These are phyloP conservation scores for Trypoxylus dichotomus DNA, from an alignment of 1,140 invertebrate genomes.

Conservation along the genomic window DNA sequence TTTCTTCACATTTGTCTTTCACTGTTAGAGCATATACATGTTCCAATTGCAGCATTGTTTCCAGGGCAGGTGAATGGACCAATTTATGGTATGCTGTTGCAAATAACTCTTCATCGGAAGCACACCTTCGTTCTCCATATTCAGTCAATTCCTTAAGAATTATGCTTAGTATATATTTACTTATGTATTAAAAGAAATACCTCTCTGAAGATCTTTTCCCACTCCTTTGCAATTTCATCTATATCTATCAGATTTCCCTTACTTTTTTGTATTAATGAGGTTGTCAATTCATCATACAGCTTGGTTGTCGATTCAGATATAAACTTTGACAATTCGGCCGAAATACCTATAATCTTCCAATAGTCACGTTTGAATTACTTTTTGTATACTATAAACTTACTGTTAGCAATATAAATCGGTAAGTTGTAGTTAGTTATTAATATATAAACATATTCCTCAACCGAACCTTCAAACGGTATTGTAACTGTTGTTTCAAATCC, in stretches of 20 bases:
- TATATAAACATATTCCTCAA: constrained; percentile 52
- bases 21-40: constrained; percentile 75
- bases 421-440: constrained; percentile 54
- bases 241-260: constrained; percentile 61
- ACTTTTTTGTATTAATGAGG: constrained; percentile 56
- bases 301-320: constrained; percentile 57
- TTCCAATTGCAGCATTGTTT: constrained; percentile 79
- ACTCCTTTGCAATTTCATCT: constrained; percentile 68
- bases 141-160: constrained; percentile 68
- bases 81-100: constrained; percentile 78
- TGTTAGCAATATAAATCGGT: constrained; percentile 53
- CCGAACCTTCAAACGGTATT: constrained; percentile 16
- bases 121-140: constrained; percentile 69
- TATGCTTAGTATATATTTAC: constrained; percentile 27
- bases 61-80: constrained; percentile 80
- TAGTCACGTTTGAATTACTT: constrained; percentile 7
- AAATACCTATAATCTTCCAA: constrained; percentile 44
- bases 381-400: constrained; percentile 43
- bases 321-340: constrained; percentile 50
- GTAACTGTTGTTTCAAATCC: constrained; percentile 6
- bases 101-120: constrained; percentile 78
- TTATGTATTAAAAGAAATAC: constrained; percentile 47
- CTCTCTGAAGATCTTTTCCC: constrained; percentile 70
- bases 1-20: constrained; percentile 66
- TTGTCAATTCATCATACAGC: constrained; percentile 57